These are phyloP conservation scores for Ursus arctos DNA, from an alignment of 2,113 vertebrate species.

Conservation along the genomic window DNA sequence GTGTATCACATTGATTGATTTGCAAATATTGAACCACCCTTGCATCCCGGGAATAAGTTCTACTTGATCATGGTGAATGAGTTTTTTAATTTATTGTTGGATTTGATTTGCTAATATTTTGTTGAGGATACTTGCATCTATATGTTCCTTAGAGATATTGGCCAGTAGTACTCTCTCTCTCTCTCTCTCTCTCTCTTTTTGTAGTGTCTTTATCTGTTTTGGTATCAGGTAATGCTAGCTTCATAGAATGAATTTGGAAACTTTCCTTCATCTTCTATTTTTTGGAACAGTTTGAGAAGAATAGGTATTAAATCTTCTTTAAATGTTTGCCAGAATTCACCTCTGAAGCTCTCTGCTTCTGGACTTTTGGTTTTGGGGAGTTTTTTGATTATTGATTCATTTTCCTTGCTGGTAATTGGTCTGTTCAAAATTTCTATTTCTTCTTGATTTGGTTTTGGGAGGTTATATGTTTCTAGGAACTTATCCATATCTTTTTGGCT, in stretches of 20 bases:
- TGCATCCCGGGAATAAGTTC: background rate
- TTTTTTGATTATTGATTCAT: background rate
- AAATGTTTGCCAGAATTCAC: background rate
- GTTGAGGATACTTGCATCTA: background rate
- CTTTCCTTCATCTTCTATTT: background rate
- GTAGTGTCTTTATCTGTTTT: background rate
- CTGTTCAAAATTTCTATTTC: background rate
- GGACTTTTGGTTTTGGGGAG: background rate
- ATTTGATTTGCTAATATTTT: background rate
- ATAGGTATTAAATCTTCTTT: background rate
- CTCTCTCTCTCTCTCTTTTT: background rate
- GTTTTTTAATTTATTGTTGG: background rate
- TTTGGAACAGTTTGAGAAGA: background rate
- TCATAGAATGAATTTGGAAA: background rate
- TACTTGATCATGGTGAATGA: background rate
- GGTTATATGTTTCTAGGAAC: background rate
- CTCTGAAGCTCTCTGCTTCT: background rate
- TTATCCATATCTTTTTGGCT: background rate
- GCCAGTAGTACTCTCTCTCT: background rate
- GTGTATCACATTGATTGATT: background rate
- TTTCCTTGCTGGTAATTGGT: background rate
- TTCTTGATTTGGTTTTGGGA: background rate
- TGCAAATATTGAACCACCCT: background rate
- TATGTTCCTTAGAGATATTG: background rate
- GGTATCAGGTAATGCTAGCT: background rate